These are phyloP conservation scores for Dryadula phaetusa DNA, from an alignment of 2,888 invertebrate genomes.

Conservation along the genomic window DNA sequence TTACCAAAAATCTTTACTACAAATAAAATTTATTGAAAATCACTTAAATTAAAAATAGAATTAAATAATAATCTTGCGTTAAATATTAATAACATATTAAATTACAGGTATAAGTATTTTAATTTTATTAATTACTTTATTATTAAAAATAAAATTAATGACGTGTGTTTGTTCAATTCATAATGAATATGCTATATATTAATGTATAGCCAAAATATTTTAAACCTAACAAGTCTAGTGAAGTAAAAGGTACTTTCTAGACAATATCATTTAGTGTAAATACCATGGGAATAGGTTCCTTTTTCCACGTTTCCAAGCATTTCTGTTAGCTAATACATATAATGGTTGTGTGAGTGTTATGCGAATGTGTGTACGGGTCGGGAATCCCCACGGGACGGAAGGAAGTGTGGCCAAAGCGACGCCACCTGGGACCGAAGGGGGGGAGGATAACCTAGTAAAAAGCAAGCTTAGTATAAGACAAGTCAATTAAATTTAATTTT, in stretches of 20 bases:
- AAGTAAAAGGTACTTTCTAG: slow-evolving; percentile 40
- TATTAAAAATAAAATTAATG: background rate
- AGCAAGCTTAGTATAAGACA: slow-evolving; percentile 42
- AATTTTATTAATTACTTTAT: no score
- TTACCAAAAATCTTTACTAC: background rate
- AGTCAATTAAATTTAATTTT: slow-evolving; percentile 42
- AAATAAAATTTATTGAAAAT: no score
- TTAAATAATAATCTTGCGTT: no score
- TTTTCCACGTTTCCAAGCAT: slow-evolving; percentile 53
- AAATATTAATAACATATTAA: background rate
- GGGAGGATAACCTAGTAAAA: slow-evolving; percentile 46
- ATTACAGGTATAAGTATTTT: no score
- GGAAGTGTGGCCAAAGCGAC: slow-evolving; percentile 77
- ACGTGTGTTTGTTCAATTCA: background rate
- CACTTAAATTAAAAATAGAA: no score
- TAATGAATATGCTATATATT: background rate
- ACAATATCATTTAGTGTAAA: slow-evolving; percentile 54
- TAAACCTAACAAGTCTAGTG: slow-evolving; percentile 1
- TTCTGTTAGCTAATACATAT: slow-evolving; percentile 47
- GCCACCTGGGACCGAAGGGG: slow-evolving; percentile 75
- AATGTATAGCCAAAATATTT: background rate
- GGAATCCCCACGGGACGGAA: slow-evolving; percentile 73
- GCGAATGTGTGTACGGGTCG: slow-evolving; percentile 66
- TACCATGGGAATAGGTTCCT: slow-evolving; percentile 52
- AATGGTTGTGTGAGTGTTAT: slow-evolving; percentile 48